Evolutionary conservation across 2,888 invertebrate genomes (phyloP).

Genomic region (Aelia acuminata): DNA sequence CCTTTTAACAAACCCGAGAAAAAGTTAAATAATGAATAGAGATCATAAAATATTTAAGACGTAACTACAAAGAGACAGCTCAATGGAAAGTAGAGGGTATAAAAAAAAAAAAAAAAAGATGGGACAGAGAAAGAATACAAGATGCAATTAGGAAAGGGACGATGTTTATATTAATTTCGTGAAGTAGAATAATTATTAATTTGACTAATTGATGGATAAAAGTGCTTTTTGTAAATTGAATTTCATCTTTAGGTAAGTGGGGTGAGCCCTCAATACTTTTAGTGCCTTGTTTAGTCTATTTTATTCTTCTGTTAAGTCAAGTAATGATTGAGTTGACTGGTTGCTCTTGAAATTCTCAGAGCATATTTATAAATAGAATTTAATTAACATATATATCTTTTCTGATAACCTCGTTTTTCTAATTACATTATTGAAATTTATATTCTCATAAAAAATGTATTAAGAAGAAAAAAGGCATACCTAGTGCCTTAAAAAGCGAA

Average conservation of each 20-base stretch:
- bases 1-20: no score
- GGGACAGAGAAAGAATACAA: background rate
- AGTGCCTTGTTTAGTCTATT: background rate
- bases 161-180: background rate
- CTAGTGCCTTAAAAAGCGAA: no score
- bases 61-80: background rate
- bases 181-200: background rate
- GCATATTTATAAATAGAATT: no score
- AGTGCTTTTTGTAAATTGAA: background rate
- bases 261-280: background rate
- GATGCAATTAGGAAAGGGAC: background rate
- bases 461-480: no score
- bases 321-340: no score
- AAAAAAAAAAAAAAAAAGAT: background rate
- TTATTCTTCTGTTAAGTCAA: background rate
- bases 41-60: background rate
- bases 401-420: no score
- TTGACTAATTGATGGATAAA: background rate
- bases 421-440: no score
- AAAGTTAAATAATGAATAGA: background rate
- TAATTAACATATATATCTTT: no score
- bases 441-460: no score
- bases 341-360: no score
- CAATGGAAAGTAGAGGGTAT: background rate
- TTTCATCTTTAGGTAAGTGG: background rate